A percentile compares a stretch with the other conserved stretches of the same genome.
phyloP scores from a whole-genome alignment of 1,140 invertebrate genomes.

The Archivesica marissinica region DNA sequence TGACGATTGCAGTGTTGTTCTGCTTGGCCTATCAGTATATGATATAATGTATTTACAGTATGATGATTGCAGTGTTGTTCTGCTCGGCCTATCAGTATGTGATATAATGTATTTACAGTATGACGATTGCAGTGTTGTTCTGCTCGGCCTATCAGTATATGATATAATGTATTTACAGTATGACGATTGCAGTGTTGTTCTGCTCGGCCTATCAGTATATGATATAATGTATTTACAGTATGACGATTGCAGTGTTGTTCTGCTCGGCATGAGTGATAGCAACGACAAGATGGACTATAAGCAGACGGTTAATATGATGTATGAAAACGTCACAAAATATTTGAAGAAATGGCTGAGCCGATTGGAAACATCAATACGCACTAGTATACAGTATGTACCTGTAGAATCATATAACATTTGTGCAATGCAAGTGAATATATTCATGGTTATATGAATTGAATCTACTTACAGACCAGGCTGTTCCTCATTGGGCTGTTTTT shows the following conservation, averaged over 20 bases:
- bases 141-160: background rate
- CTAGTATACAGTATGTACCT: slow-evolving; percentile 17
- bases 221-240: background rate
- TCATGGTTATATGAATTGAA: too few species aligned
- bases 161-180: background rate
- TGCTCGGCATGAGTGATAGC: slow-evolving; percentile 12
- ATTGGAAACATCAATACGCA: background rate
- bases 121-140: background rate
- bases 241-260: slow-evolving; percentile 46
- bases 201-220: background rate
- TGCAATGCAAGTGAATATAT: too few species aligned
- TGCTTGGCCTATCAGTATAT: background rate
- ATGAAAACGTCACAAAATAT: slow-evolving; percentile 5
- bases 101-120: too few species aligned
- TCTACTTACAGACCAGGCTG: too few species aligned
- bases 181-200: background rate
- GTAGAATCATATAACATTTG: too few species aligned
- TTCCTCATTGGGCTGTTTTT: too few species aligned
- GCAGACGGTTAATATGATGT: background rate
- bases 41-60: background rate
- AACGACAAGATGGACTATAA: background rate
- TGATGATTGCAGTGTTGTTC: background rate
- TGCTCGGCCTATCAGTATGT: too few species aligned
- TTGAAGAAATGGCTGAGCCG: background rate
- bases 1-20: background rate